Evolutionary conservation across 2,888 invertebrate species (phyloP).

Genomic region (Pyrochroa serraticornis): DNA sequence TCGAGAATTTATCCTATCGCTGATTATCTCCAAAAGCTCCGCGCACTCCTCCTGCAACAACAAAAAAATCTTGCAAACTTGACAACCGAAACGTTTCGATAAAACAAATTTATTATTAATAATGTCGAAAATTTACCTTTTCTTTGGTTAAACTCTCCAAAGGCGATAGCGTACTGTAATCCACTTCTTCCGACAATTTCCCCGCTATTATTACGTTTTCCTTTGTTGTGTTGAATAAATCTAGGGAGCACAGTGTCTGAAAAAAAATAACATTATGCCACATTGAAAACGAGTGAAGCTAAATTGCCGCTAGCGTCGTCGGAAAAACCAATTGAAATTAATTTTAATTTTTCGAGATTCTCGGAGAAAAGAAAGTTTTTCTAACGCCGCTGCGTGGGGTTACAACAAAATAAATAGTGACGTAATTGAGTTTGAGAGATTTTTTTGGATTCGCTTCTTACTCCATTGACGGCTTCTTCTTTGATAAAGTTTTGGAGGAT

Average conservation of each 20-base stretch:
- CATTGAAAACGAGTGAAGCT: too few species aligned
- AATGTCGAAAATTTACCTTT: conserved; percentile 63
- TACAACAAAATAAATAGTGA: neutral
- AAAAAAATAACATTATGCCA: conserved; percentile 42
- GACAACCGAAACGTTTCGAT: conserved; percentile 2
- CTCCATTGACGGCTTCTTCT: conserved; percentile 75
- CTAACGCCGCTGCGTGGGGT: neutral
- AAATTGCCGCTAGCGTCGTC: too few species aligned
- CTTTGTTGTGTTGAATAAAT: conserved; percentile 83
- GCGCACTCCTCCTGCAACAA: conserved; percentile 82
- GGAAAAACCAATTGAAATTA: too few species aligned
- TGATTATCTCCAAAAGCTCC: conserved; percentile 78
- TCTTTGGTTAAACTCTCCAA: conserved; percentile 72
- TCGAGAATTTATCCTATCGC: conserved; percentile 83
- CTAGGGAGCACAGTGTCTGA: conserved; percentile 84
- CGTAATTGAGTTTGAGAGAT: neutral
- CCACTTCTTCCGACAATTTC: conserved; percentile 70
- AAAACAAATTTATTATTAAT: too few species aligned
- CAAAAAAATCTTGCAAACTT: conserved; percentile 16
- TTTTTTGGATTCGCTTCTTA: conserved; percentile 50
- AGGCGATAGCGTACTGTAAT: conserved; percentile 67
- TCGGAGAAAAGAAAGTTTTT: neutral
- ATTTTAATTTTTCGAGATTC: too few species aligned
- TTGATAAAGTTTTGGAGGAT: conserved; percentile 81
- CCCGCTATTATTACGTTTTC: conserved; percentile 89